Conservation (phyloP, 2,888 invertebrate genomes). For the Ypsolopha scabrella region DNA sequence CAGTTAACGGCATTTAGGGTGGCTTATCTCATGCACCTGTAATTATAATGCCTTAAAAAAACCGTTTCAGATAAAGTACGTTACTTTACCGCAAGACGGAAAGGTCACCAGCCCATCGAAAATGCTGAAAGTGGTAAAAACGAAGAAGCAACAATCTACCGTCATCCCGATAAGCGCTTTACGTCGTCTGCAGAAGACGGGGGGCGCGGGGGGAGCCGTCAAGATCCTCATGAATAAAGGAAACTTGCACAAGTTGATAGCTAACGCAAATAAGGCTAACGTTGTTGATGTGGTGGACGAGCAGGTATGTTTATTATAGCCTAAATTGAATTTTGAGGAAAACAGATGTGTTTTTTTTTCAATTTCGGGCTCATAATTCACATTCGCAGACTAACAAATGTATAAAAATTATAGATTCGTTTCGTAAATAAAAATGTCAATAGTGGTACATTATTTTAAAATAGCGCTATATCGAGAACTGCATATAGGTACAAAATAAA, state of each 20-base stretch:
- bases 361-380: neutral
- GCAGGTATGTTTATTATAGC: neutral
- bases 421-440: neutral
- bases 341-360: neutral
- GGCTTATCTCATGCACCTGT: no score
- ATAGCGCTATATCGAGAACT: no score
- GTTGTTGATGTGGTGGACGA: neutral
- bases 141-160: conserved; percentile 38
- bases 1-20: no score
- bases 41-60: no score
- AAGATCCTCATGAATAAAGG: conserved; percentile 56
- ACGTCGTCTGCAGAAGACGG: no score
- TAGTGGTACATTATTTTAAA: no score
- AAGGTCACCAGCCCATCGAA: conserved; percentile 24
- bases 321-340: neutral
- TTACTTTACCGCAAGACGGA: no score
- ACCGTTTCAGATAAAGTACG: no score
- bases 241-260: conserved; percentile 36
- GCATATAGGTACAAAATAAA: no score
- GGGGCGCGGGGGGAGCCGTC: conserved; percentile 23
- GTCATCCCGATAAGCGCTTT: conserved; percentile 64
- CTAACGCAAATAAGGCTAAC: conserved; percentile 13
- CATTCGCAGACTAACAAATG: neutral
- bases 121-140: conserved; percentile 14
- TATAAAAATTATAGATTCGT: neutral